phyloP scores from a whole-genome alignment of 2,888 invertebrate genomes.

The Agonopterix alstromeriana region DNA sequence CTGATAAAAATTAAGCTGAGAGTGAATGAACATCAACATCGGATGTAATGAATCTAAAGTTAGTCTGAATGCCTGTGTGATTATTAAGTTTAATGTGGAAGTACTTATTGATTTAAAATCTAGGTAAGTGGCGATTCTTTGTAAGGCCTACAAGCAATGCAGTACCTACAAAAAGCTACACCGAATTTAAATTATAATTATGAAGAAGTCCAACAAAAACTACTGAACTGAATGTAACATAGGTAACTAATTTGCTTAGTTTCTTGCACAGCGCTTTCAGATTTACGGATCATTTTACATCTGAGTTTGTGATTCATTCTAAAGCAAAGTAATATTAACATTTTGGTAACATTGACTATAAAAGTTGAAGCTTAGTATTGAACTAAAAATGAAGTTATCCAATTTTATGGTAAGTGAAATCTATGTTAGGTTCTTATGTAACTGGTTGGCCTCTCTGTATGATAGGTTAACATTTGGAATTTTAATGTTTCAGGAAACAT shows the following conservation, averaged over 20 bases:
- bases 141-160: too few species aligned
- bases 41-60: slow-evolving; percentile 1
- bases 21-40: not conserved
- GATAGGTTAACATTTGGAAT: not conserved
- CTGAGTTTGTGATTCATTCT: too few species aligned
- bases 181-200: too few species aligned
- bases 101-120: not conserved
- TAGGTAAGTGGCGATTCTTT: not conserved
- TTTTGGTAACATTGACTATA: too few species aligned
- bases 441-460: not conserved
- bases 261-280: not conserved
- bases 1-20: not conserved
- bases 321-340: too few species aligned
- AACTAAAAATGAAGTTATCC: too few species aligned
- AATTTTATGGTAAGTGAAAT: too few species aligned
- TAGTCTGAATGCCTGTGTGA: not conserved
- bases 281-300: not conserved
- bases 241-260: not conserved
- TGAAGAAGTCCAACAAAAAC: not conserved
- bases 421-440: too few species aligned
- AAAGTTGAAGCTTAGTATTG: too few species aligned
- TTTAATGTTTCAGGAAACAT: not conserved
- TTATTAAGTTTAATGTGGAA: not conserved
- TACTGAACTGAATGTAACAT: not conserved
- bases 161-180: too few species aligned